Conservation (phyloP, 2,888 invertebrate genomes). For the Leptinotarsa rubiginosa region DNA sequence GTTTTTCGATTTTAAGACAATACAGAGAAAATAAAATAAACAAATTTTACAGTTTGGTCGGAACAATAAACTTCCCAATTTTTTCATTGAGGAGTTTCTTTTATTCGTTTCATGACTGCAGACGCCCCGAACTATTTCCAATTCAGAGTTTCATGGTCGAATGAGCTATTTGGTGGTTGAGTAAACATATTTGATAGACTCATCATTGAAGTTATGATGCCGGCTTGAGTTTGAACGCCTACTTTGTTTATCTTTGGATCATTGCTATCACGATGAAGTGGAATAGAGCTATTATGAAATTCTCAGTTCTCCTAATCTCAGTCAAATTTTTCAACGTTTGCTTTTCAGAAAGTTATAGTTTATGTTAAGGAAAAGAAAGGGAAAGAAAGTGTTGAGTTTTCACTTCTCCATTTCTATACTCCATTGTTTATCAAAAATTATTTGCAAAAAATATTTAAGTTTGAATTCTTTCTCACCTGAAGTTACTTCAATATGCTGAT, state of each 20-base stretch:
- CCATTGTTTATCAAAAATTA: too few relatives aligned
- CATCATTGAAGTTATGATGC: constrained; percentile 6
- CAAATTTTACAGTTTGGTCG: constrained; percentile 4
- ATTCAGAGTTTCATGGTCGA: background rate
- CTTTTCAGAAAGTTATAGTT: too few relatives aligned
- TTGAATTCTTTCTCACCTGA: too few relatives aligned
- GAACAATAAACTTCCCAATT: background rate
- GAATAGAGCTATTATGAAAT: too few relatives aligned
- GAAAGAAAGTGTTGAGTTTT: too few relatives aligned
- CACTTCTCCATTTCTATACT: too few relatives aligned
- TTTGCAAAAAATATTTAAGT: too few relatives aligned
- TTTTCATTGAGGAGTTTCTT: background rate
- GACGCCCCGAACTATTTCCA: background rate
- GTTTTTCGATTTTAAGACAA: background rate
- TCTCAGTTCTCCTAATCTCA: too few relatives aligned
- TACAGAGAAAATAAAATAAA: constrained; percentile 4
- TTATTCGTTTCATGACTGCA: background rate
- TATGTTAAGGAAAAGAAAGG: too few relatives aligned
- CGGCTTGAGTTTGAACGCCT: background rate
- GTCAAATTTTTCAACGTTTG: too few relatives aligned
- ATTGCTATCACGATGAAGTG: too few relatives aligned
- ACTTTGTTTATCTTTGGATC: background rate
- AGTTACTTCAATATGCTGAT: too few relatives aligned
- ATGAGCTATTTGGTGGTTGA: background rate
- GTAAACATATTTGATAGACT: constrained; percentile 3